Conservation (phyloP, 2,797 vertebrate genomes). For the Caiman crocodilus region DNA sequence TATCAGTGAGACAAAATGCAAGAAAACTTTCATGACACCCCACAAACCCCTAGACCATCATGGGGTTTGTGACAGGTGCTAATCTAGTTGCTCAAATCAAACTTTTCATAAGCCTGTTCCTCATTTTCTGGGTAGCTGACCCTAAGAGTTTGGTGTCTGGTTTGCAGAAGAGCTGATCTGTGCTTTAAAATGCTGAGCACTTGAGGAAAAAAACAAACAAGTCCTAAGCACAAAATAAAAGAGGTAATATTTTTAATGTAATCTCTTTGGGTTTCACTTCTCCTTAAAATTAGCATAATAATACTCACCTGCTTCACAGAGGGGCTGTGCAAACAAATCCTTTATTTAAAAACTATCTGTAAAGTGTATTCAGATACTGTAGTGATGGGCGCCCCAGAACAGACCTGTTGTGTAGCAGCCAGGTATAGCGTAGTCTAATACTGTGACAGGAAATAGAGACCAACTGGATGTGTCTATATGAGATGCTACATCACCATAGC, state of each 20-base stretch:
- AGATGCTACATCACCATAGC: not conserved
- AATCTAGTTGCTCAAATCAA: constrained; percentile 23
- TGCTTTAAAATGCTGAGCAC: too few relatives aligned
- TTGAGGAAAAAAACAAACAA: too few relatives aligned
- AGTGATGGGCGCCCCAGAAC: not conserved
- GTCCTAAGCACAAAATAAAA: too few relatives aligned
- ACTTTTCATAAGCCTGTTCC: constrained; percentile 64
- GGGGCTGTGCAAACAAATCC: not conserved
- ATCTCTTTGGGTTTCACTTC: not conserved
- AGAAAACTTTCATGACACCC: too few relatives aligned
- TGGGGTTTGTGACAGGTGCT: not conserved
- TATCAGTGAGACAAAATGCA: too few relatives aligned
- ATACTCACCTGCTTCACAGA: not conserved
- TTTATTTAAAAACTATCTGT: not conserved
- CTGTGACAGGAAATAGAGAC: not conserved
- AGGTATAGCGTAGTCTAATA: not conserved
- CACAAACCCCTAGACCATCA: too few relatives aligned
- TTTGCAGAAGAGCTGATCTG: constrained; percentile 62
- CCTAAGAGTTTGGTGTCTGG: constrained; percentile 67
- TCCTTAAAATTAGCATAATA: not conserved
- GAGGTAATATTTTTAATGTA: too few relatives aligned
- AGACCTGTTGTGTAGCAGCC: not conserved
- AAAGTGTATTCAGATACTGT: accelerated
- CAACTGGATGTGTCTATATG: not conserved
- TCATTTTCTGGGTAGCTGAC: constrained; percentile 75